Conservation (phyloP, 2,113 vertebrate species). For the Xenotilapia flavipinnis region DNA sequence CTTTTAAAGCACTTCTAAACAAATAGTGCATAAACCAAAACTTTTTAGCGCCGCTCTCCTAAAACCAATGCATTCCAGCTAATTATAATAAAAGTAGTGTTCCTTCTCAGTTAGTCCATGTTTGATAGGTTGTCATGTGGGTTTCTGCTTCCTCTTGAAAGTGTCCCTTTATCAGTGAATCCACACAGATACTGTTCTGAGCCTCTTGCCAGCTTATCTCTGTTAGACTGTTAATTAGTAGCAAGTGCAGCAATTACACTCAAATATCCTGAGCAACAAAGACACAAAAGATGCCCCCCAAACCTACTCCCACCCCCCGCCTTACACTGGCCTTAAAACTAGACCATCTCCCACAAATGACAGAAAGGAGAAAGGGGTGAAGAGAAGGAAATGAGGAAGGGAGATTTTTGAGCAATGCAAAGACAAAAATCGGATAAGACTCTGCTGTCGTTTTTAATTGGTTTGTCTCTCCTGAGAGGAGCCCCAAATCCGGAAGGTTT, state of each 20-base stretch:
- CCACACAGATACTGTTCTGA: slow-evolving; percentile 46
- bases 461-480: slow-evolving; percentile 69
- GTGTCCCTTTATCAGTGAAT: slow-evolving; percentile 62
- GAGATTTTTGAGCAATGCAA: slow-evolving; percentile 37
- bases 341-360: slow-evolving; percentile 44
- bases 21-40: slow-evolving; percentile 15
- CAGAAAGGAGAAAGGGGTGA: slow-evolving; percentile 16
- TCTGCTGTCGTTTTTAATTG: slow-evolving; percentile 65
- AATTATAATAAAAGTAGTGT: slow-evolving; percentile 49
- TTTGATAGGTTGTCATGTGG: slow-evolving; percentile 55
- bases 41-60: neutral
- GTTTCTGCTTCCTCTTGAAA: slow-evolving; percentile 53
- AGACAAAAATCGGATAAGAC: slow-evolving; percentile 59
- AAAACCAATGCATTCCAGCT: slow-evolving; percentile 19
- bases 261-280: slow-evolving; percentile 60
- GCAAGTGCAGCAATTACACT: slow-evolving; percentile 62
- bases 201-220: slow-evolving; percentile 60
- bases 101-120: slow-evolving; percentile 18
- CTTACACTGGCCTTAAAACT: slow-evolving; percentile 35
- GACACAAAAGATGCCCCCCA: slow-evolving; percentile 49
- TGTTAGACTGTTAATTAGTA: slow-evolving; percentile 59
- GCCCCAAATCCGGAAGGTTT: slow-evolving; percentile 58
- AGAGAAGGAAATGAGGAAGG: slow-evolving; percentile 7
- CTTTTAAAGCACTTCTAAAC: neutral
- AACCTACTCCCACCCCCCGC: neutral